phyloP scores from a whole-genome alignment of 2,888 invertebrate species.

The Colletes collaris region DNA sequence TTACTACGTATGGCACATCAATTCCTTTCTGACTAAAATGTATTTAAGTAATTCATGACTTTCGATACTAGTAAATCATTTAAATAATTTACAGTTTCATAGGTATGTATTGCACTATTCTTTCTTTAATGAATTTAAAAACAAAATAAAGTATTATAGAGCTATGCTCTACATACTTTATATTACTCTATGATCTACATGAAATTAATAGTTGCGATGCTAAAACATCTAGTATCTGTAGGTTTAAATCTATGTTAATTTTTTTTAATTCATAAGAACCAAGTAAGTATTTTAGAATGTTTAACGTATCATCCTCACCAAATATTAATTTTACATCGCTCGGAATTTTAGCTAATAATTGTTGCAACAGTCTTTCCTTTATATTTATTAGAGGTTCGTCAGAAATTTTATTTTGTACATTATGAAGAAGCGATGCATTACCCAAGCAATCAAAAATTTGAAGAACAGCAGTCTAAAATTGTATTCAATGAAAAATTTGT shows the following conservation, averaged over 20 bases:
- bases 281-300: constrained; percentile 81
- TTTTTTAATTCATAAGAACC: constrained; percentile 82
- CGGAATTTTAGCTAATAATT: constrained; percentile 62
- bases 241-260: constrained; percentile 83
- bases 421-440: constrained; percentile 55
- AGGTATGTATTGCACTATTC: constrained; percentile 25
- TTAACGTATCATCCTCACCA: constrained; percentile 79
- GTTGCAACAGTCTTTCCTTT: constrained; percentile 68
- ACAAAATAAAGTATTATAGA: constrained; percentile 35
- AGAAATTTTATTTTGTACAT: constrained; percentile 54
- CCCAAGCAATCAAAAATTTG: constrained; percentile 59
- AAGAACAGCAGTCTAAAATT: constrained; percentile 66
- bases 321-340: constrained; percentile 77
- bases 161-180: constrained; percentile 14
- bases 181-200: constrained; percentile 63
- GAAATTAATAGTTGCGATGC: constrained; percentile 77
- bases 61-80: constrained; percentile 5
- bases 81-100: constrained; percentile 13
- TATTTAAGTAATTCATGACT: constrained; percentile 29
- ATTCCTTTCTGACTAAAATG: constrained; percentile 50
- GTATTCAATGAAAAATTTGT: constrained; percentile 3
- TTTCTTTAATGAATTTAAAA: constrained; percentile 8
- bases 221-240: constrained; percentile 83
- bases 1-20: constrained; percentile 64
- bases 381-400: constrained; percentile 65